Evolutionary conservation across 2,888 invertebrate species (phyloP), one percentile per base, ranked within the genome.

Genomic region (Sabellastarte sp.): DNA sequence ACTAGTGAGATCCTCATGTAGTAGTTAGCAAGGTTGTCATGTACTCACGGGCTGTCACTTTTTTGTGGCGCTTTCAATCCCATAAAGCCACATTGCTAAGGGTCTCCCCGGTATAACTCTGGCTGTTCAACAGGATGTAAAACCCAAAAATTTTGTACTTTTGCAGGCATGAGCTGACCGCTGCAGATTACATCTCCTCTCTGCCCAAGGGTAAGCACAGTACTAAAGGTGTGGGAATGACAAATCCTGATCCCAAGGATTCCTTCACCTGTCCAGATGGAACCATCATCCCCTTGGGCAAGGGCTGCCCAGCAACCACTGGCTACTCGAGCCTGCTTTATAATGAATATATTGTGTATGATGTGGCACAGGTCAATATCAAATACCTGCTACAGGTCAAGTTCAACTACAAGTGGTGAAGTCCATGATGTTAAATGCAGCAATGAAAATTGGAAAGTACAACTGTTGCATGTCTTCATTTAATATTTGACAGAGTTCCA

Each of bases 311-410:
- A 29, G 63, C 72, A 15, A 62, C 69, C 15, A 59, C 72, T 3
- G 72, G 67, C 24, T 58, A 70, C n/a, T 74, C 87, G 85, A 82
- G 86, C 2, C 86, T 97, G 70, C 86, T 95, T 1, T 97, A 97
- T 84, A 97, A 97, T 85, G 97, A 97, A 89, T 93, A 80, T 73
- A 86, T 99, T 84, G 96, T 99, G 0, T 99, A 99, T 84, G 95
- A 98, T 84, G 89, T 92, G 50, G 93, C 93, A 15, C 98, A 98
- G 86, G 91, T 97, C 41, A 91, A 93, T 75, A 89, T 93, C 67
- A 90, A 92, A 78, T 98, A 98, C 81, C 86, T 98, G 76, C 80
- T 97, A 67, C 90, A 91, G 80, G 87, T 92, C 86, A 90, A 94
- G 68, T 96, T 96, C 85, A 90, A 92, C 69, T 93, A 90, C 84